Evolutionary conservation across 2,113 vertebrate genomes (phyloP), one percentile per base, ranked within the genome.

Genomic region (Ophthalmolycus amberensis): DNA sequence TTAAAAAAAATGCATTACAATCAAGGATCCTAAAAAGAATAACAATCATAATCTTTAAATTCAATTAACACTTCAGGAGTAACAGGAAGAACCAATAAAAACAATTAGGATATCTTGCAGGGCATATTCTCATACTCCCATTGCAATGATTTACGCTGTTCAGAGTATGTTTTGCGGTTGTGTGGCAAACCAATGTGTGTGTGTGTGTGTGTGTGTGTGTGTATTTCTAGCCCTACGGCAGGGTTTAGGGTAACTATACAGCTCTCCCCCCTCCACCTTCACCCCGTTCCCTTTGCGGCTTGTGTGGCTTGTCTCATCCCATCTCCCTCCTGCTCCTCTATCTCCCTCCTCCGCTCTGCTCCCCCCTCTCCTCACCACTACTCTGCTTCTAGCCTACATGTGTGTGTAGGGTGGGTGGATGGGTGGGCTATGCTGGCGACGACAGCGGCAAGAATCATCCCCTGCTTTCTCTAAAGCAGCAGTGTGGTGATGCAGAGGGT

Each of bases 221-320:
- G 85, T 89, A 62, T 75, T 81, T 86, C 48, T 27, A 79, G 83
- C 93, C 91, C 89, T 90, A 91, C 80, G 82, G 92, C 93, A 87
- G 80, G 91, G 85, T 93, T 92, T 94, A 93, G 86, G 91, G 80
- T 90, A 91, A 93, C 91, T 78, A 84, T 88, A 76, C 66, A 79
- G 78, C 79, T 63, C 72, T 15, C 86, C 58, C 64, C 69, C 75
- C 66, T 79, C 78, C 68, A 71, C 85, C 82, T 83, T 85, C 83
- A 85, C 84, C 86, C 59, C 5, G 62, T 82, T 91, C 88, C 89
- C 90, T 94, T 85, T 93, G 89, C 88, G 85, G 91, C 88, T 91
- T 91, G 91, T 92, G 91, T 84, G 90, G 90, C 90, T 92, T 92
- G 89, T 93, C 92, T 94, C 85, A 92, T 94, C 89, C 88, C 85